Evolutionary conservation across 2,888 invertebrate species (phyloP).

Genomic region (Disparrhopalites patrizii): DNA sequence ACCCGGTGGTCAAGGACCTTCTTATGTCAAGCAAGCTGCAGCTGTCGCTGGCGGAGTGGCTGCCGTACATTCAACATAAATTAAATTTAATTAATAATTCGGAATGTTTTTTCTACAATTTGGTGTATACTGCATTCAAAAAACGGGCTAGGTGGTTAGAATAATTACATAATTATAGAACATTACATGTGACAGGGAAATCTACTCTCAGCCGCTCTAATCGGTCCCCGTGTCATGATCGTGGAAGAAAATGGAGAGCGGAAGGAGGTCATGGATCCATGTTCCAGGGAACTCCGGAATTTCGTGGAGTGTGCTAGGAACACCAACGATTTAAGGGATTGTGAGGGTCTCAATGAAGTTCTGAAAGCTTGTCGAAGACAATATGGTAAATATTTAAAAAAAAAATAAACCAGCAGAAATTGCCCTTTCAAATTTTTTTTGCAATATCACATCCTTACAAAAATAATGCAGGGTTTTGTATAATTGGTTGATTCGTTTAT

Average conservation of each 20-base stretch:
- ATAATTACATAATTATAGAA: neutral
- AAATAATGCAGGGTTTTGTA: too few species aligned
- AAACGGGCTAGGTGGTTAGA: too few species aligned
- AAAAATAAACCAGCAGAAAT: neutral
- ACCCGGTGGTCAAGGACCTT: constrained; percentile 11
- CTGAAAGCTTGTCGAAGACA: constrained; percentile 33
- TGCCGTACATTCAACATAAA: too few species aligned
- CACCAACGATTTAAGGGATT: constrained; percentile 20
- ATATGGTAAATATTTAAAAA: constrained; percentile 19
- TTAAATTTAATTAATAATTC: too few species aligned
- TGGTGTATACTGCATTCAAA: too few species aligned
- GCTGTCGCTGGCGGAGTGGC: constrained; percentile 34
- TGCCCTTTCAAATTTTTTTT: too few species aligned
- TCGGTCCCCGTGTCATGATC: constrained; percentile 17
- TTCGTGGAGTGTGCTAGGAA: constrained; percentile 28
- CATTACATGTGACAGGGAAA: constrained; percentile 34
- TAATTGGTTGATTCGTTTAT: neutral
- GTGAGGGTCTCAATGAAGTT: constrained; percentile 33
- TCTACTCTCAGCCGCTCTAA: constrained; percentile 26
- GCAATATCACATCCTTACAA: too few species aligned
- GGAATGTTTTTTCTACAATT: neutral
- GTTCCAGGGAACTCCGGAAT: constrained; percentile 26
- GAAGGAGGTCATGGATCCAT: constrained; percentile 26
- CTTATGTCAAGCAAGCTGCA: constrained; percentile 27
- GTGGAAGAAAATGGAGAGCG: neutral